Conservation (phyloP, 2,113 vertebrate genomes). For the Ondatra zibethicus region DNA sequence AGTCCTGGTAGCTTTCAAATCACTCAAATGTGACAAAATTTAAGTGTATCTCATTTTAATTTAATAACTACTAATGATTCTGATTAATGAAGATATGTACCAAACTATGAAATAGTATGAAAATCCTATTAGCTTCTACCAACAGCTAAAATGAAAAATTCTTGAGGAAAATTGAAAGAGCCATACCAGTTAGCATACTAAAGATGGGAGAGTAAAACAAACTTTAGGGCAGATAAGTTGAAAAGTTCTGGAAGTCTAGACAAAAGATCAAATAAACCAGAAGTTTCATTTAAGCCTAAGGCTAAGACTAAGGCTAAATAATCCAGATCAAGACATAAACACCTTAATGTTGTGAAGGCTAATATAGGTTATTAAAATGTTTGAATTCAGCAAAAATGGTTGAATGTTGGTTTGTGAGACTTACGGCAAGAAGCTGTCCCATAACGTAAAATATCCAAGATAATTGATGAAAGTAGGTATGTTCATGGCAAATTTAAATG, state of each 20-base stretch:
- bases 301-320: background rate
- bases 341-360: background rate
- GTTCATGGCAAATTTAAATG: background rate
- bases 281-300: background rate
- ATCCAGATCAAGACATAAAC: no score
- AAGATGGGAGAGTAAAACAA: no score
- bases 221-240: background rate
- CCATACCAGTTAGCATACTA: background rate
- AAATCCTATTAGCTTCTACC: background rate
- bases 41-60: background rate
- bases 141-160: background rate
- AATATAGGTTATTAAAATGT: background rate
- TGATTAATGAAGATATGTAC: background rate
- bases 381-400: background rate
- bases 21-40: background rate
- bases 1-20: background rate
- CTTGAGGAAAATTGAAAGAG: background rate
- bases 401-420: background rate
- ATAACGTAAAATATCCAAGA: background rate
- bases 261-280: background rate
- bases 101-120: background rate
- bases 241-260: background rate
- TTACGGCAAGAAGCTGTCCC: background rate
- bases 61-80: background rate
- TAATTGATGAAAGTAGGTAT: background rate